Evolutionary conservation across 2,113 vertebrate species (phyloP).

Genomic region (Brachyistius frenatus): DNA sequence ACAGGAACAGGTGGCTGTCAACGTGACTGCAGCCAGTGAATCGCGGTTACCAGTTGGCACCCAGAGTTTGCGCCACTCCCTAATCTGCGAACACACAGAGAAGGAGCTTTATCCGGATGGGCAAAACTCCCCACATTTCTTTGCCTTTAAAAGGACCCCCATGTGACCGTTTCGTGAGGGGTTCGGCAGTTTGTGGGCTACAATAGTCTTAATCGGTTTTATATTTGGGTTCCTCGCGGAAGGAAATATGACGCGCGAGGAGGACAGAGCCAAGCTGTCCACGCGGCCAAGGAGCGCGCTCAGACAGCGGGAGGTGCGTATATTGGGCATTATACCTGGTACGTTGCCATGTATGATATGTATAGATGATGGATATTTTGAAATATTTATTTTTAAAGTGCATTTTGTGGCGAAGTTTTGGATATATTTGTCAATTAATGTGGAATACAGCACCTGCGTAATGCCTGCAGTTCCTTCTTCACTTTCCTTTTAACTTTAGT

Average conservation of each 20-base stretch:
- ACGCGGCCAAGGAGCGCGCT: slow-evolving; percentile 22
- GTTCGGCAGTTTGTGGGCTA: slow-evolving; percentile 20
- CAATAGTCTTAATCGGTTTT: slow-evolving; percentile 28
- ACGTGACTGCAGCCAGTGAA: slow-evolving; percentile 57
- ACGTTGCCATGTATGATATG: not conserved
- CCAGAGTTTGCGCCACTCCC: slow-evolving; percentile 40
- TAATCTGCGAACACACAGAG: not conserved
- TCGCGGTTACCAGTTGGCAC: slow-evolving; percentile 48
- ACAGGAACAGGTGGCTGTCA: slow-evolving; percentile 72
- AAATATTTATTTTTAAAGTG: not conserved
- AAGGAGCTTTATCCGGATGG: slow-evolving; percentile 12
- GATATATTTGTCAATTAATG: not conserved
- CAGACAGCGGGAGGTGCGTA: slow-evolving; percentile 54
- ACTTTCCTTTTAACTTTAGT: not conserved
- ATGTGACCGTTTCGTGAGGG: slow-evolving; percentile 4
- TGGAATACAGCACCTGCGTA: not conserved
- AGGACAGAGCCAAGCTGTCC: slow-evolving; percentile 48
- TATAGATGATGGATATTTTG: too few species aligned
- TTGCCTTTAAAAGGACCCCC: slow-evolving; percentile 9
- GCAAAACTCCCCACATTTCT: slow-evolving; percentile 33
- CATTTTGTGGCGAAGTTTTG: not conserved
- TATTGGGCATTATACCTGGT: not conserved
- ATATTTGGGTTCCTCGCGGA: slow-evolving; percentile 54
- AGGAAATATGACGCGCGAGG: slow-evolving; percentile 69
- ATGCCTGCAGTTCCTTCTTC: not conserved